These are phyloP conservation scores for Drosophila formosana DNA, from an alignment of 2,888 invertebrate species.

Conservation along the genomic window DNA sequence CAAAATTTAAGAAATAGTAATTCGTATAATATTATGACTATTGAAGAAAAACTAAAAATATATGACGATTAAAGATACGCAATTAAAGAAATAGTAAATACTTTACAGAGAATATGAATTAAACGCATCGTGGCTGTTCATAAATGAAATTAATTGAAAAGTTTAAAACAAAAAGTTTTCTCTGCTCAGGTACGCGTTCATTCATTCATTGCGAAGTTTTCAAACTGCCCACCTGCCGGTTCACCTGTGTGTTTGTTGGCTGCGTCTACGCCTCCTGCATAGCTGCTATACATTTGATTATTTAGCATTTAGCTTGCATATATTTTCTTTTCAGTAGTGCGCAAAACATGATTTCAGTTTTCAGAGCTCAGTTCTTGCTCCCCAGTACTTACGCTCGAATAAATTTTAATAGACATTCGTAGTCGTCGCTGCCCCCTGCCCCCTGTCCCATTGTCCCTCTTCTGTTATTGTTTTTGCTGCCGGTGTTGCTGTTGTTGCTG, in stretches of 20 bases:
- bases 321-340: slow-evolving; percentile 72
- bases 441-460: neutral
- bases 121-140: neutral
- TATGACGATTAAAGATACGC: no score
- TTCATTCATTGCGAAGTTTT: neutral
- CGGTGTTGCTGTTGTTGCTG: slow-evolving; percentile 2
- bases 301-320: slow-evolving; percentile 75
- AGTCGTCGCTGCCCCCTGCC: slow-evolving; percentile 54
- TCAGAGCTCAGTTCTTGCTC: slow-evolving; percentile 49
- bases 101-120: no score
- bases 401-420: slow-evolving; percentile 77
- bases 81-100: no score
- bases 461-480: neutral
- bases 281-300: slow-evolving; percentile 71
- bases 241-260: slow-evolving; percentile 19
- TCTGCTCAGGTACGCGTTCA: neutral
- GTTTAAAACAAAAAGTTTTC: neutral
- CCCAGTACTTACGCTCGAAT: slow-evolving; percentile 76
- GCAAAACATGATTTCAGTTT: slow-evolving; percentile 73
- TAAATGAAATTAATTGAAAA: neutral
- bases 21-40: no score
- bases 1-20: no score
- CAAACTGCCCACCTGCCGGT: slow-evolving; percentile 27
- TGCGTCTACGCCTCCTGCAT: slow-evolving; percentile 19
- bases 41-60: no score